Evolutionary conservation across 2,113 vertebrate genomes (phyloP), one percentile per base, ranked within the genome.

Genomic region (Rhombomys opimus): DNA sequence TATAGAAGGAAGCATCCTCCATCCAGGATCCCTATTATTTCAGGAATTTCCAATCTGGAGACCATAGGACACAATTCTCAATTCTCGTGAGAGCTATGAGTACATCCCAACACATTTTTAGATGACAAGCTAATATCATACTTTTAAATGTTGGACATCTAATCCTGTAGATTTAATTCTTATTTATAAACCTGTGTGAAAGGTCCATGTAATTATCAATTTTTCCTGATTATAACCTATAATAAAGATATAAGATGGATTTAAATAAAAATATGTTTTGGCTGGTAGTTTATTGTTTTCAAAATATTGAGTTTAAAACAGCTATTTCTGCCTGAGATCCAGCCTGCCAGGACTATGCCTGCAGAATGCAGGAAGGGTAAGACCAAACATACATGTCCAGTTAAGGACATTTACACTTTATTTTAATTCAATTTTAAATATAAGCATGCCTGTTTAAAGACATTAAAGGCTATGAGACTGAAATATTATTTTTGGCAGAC

Each of bases 401-500:
- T 72, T 57, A 65, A 90, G 9, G 5, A 23, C 41, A 91, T 11
- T 94, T 87, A 87, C 17, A 41, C 22, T 18, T 82, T 81, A 41
- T 75, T 75, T 75, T 72, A 88, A 32, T 41, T 75, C 57, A 8
- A 41, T 89, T 61, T 89, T 82, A 23, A 63, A 89, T n/a, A 38
- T n/a, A 72, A 59, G 11, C n/a, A 70, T 23, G 20, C 50, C 22
- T 3, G 46, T 41, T 87, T 87, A 67, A 87, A 20, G 70, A 72
- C 32, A 67, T 52, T 18, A 50, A 73, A 85, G 15, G 80, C 52
- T 25, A 54, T 50, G 22, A 13, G 1, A 11, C 32, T 70, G 63
- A 94, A 91, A 76, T 96, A 61, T 18, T 93, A 11, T 20, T 91
- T 85, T 89, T 93, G 10, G 30, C 65, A 32, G 12, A 77, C 81